Evolutionary conservation across 2,888 invertebrate species (phyloP), one percentile per base, ranked within the genome.

Genomic region (Caenorhabditis becei): DNA sequence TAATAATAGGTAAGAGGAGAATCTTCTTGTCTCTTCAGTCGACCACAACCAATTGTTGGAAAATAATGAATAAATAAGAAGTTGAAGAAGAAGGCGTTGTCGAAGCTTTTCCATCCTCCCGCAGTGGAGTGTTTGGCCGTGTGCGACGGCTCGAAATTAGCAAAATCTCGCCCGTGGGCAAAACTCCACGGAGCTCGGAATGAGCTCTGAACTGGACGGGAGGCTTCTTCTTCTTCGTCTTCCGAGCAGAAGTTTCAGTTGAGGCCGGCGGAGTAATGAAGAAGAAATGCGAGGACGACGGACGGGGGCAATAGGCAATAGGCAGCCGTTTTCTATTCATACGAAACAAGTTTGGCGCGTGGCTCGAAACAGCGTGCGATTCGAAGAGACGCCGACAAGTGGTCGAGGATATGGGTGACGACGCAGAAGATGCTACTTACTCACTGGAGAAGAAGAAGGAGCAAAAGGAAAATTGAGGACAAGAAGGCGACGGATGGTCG

Each of bases 61-160:
- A 75, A 75, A 75, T 75, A 75, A 75, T 75, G 75, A 75, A 75
- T 75, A 75, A 75, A 75, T 75, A 75, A 66, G 66, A 75, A 75
- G 75, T 75, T 66, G 75, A 75, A 75, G 56, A 63, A 63, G 66
- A 28, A 65, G 65, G 59, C 23, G 58, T 58, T 20, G 59, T 61
- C 44, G 75, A 75, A 66, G 75, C 65, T 75, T 65, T 61, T 44
- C 66, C 75, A 75, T 75, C 44, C n/a, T n/a, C n/a, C 47, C 61
- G 61, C 47, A 24, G 44, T 26, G 44, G 24, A 61, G 61, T 61
- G 61, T 61, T 61, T 61, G 44, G 47, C 26, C 61, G 44, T n/a
- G 47, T 41, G 47, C 20, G 41, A 44, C 23, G 41, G 59, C 41
- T 74, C 49, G 75, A 75, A 75, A 75, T 75, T 75, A 75, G 75